Evolutionary conservation across 2,797 vertebrate genomes (phyloP).

Genomic region (Macropodus opercularis): DNA sequence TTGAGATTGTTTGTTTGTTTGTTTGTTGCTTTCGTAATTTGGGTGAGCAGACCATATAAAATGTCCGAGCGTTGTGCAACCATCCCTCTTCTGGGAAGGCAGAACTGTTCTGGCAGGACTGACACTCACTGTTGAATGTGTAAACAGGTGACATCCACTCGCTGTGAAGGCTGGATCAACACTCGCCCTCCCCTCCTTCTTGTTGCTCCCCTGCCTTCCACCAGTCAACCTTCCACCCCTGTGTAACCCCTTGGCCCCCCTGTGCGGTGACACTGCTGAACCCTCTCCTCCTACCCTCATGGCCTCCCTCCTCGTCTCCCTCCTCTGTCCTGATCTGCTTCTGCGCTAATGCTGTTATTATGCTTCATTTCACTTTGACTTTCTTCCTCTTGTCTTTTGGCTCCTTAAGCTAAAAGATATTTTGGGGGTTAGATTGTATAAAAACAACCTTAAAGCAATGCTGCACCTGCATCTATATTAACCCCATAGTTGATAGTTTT

Average conservation of each 20-base stretch:
- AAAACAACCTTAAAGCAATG: not conserved
- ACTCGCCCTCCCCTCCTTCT: conserved; percentile 34
- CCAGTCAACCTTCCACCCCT: conserved; percentile 59
- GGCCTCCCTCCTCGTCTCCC: conserved; percentile 23
- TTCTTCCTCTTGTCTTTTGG: conserved; percentile 40
- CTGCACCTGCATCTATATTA: not conserved
- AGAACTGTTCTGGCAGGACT: conserved; percentile 9
- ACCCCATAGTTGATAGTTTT: too few species aligned
- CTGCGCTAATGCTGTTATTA: conserved; percentile 66
- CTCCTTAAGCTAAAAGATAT: conserved; percentile 7
- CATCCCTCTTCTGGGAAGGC: conserved; percentile 27
- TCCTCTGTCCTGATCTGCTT: conserved; percentile 39
- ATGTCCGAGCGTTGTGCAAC: conserved; percentile 16
- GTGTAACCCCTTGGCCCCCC: conserved; percentile 42
- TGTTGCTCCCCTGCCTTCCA: conserved; percentile 36
- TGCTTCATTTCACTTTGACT: conserved; percentile 66
- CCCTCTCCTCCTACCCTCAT: conserved; percentile 53
- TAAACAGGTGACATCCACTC: conserved; percentile 73
- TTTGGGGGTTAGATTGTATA: conserved; percentile 1
- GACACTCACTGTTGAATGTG: conserved; percentile 49
- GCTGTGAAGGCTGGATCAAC: conserved; percentile 71
- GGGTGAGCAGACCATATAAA: not conserved
- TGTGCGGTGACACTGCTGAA: conserved; percentile 63
- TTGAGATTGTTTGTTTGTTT: not conserved
- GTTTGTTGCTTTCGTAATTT: not conserved